These are phyloP conservation scores for Myiagra hebetior DNA, from an alignment of 2,113 vertebrate genomes.

Conservation along the genomic window DNA sequence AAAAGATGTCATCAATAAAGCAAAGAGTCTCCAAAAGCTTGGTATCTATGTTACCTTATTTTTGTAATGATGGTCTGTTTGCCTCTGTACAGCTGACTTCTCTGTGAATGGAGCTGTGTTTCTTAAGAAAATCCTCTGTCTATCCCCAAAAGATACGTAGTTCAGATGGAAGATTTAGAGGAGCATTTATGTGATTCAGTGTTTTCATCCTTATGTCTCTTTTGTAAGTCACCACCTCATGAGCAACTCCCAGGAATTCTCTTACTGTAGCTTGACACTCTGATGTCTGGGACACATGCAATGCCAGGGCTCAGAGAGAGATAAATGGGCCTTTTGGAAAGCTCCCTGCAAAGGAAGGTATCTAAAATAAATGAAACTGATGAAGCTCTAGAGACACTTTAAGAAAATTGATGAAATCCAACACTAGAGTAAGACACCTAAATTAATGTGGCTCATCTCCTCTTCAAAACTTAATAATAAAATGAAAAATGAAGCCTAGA, in stretches of 20 bases:
- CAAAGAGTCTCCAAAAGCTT: conserved; percentile 95
- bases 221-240: background rate
- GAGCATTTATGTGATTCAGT: background rate
- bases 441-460: background rate
- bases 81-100: background rate
- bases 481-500: background rate
- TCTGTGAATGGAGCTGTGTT: background rate
- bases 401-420: background rate
- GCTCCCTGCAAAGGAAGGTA: background rate
- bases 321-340: background rate
- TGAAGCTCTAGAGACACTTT: background rate
- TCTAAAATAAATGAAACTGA: background rate
- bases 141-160: background rate
- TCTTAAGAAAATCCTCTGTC: background rate
- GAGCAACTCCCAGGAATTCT: background rate
- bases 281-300: background rate
- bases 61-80: background rate
- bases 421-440: background rate
- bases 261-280: background rate
- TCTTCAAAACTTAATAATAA: background rate
- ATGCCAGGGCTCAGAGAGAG: background rate
- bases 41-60: conserved; percentile 72
- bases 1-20: conserved; percentile 97
- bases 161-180: background rate
- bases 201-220: background rate